Conservation (phyloP, 2,113 vertebrate genomes). For the Seriola quinqueradiata region DNA sequence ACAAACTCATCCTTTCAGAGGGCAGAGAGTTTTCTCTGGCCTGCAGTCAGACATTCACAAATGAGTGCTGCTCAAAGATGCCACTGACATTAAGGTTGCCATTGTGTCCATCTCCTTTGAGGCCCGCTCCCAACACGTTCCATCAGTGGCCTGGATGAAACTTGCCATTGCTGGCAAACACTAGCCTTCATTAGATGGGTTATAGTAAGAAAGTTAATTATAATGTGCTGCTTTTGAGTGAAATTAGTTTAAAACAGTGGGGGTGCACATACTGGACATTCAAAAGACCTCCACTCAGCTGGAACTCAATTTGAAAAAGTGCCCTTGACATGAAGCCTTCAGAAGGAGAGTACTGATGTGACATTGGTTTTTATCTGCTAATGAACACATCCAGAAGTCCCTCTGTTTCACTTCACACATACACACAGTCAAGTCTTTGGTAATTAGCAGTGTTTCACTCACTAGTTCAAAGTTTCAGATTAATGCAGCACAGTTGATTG, state of each 20-base stretch:
- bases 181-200: slow-evolving; percentile 66
- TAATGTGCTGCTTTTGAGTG: slow-evolving; percentile 47
- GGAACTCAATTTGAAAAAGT: slow-evolving; percentile 51
- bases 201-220: slow-evolving; percentile 62
- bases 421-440: not conserved
- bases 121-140: slow-evolving; percentile 66
- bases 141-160: slow-evolving; percentile 68
- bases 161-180: slow-evolving; percentile 60
- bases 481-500: not conserved
- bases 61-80: slow-evolving; percentile 76
- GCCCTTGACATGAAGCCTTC: slow-evolving; percentile 52
- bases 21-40: slow-evolving; percentile 76
- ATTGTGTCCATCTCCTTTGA: slow-evolving; percentile 73
- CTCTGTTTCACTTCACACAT: slow-evolving; percentile 18
- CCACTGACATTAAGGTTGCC: slow-evolving; percentile 79
- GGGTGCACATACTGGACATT: slow-evolving; percentile 35
- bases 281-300: slow-evolving; percentile 35
- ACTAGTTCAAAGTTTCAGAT: slow-evolving; percentile 1
- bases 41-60: slow-evolving; percentile 75
- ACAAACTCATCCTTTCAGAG: slow-evolving; percentile 78
- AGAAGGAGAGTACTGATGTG: slow-evolving; percentile 9
- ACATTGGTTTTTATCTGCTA: slow-evolving; percentile 41
- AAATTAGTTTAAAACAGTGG: slow-evolving; percentile 55
- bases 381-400: slow-evolving; percentile 30
- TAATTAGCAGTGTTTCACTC: slow-evolving; percentile 27